Percentiles rank a stretch among this genome's conserved stretches.
Conservation (phyloP, 2,888 invertebrate genomes). For the Tetramorium bicarinatum region DNA sequence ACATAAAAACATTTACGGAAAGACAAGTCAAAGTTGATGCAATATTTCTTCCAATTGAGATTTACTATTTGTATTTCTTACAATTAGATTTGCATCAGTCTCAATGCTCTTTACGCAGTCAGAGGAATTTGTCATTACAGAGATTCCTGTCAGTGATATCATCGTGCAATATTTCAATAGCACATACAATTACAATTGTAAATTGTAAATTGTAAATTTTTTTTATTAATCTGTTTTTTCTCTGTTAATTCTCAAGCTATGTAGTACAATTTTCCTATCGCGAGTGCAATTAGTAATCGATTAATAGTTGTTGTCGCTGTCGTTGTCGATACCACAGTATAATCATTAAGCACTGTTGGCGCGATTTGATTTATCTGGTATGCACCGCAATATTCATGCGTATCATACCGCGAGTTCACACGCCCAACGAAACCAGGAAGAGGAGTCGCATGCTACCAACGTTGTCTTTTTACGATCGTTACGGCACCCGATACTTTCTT, state of each 20-base stretch:
- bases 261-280: neutral
- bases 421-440: constrained; percentile 41
- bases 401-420: constrained; percentile 2
- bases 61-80: neutral
- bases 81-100: neutral
- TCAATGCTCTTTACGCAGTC: neutral
- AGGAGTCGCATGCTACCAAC: constrained; percentile 10
- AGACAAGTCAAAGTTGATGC: neutral
- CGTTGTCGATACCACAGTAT: constrained; percentile 23
- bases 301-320: neutral
- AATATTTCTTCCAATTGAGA: constrained; percentile 1
- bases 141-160: neutral
- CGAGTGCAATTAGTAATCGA: neutral
- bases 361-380: constrained; percentile 39
- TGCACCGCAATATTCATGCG: neutral
- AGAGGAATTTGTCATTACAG: neutral
- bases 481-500: constrained; percentile 60
- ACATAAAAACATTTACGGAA: neutral
- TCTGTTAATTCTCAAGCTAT: neutral
- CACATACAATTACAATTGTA: constrained; percentile 15
- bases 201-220: constrained; percentile 18
- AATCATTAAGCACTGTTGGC: constrained; percentile 14
- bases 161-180: neutral
- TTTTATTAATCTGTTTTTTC: neutral
- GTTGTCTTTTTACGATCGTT: constrained; percentile 52